phyloP scores from a whole-genome alignment of 2,797 vertebrate genomes.

The Smutsia gigantea region DNA sequence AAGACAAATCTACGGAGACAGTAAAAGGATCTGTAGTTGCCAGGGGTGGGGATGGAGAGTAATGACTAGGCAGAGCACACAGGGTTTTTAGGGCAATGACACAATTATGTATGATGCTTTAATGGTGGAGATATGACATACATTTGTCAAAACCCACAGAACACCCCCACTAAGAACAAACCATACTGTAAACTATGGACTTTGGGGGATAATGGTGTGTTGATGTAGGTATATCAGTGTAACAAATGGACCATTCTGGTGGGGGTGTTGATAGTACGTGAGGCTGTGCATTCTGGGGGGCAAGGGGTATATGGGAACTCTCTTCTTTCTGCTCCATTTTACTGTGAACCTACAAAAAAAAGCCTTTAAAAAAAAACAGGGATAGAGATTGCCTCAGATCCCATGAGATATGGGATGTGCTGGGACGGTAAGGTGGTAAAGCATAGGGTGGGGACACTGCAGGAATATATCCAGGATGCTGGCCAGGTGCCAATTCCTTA shows the following conservation, averaged over 20 bases:
- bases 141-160: background rate
- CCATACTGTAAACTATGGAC: background rate
- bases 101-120: background rate
- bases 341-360: background rate
- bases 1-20: background rate
- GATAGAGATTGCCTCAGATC: background rate
- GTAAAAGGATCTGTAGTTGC: background rate
- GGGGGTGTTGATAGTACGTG: background rate
- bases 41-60: background rate
- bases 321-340: background rate
- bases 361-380: background rate
- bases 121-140: background rate
- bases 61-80: background rate
- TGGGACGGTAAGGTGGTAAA: background rate
- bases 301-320: background rate
- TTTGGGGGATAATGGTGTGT: background rate
- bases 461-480: background rate
- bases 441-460: accelerated
- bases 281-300: accelerated
- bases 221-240: background rate
- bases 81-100: background rate
- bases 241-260: background rate
- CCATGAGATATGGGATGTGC: background rate
- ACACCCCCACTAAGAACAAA: background rate
- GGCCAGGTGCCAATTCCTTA: background rate